Base-by-base conservation (phyloP, 2,888 invertebrate genomes). In the Xanthia icteritia region DNA sequence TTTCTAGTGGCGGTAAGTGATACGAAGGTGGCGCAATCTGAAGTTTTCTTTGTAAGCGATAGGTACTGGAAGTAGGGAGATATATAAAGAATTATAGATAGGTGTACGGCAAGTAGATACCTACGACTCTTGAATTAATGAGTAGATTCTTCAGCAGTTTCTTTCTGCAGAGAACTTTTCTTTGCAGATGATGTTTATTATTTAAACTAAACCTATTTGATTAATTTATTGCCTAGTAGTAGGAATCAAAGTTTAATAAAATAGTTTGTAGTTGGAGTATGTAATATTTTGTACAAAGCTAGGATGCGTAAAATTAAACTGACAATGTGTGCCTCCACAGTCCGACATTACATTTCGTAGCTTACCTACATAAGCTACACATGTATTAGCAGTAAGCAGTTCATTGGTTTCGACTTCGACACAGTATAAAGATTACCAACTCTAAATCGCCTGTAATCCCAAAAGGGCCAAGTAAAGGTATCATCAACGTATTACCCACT, bases 1-100 rank as follows among this genome's bases (percentile, higher is more conserved):
- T 91, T 90, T 90, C 92, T 91, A 90, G 91, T 90, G 82, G 80
- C 82, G 84, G 83, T 88, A 85, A 85, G 86, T 89, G 89, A 90
- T 90, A 91, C 90, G 87, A 89, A 89, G 83, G 88, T 76, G 84
- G 82, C 78, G 84, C 88, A 84, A 84, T 83, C 80, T 73, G 79
- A 81, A 82, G 69, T 71, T 64, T 67, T 74, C 64, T 74, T 82
- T 71, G 69, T 36, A 72, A 80, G 56, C 54, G 54, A 70, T 73
- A 42, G 31, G 4, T 73, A 75, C 65, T 58, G 56, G 63, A 20
- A 42, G 66, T 63, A 63, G 27, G 9, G 36, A 54, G 45, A 45
- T 68, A 51, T 31, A 60, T 17, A 31, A 3, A 61, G 51, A 45
- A 69, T 64, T 64, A 64, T 23, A 80, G 31, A 15, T 60, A 51